These are phyloP conservation scores for Himalopsyche kuldschensis DNA, from an alignment of 2,888 invertebrate species.

Conservation along the genomic window DNA sequence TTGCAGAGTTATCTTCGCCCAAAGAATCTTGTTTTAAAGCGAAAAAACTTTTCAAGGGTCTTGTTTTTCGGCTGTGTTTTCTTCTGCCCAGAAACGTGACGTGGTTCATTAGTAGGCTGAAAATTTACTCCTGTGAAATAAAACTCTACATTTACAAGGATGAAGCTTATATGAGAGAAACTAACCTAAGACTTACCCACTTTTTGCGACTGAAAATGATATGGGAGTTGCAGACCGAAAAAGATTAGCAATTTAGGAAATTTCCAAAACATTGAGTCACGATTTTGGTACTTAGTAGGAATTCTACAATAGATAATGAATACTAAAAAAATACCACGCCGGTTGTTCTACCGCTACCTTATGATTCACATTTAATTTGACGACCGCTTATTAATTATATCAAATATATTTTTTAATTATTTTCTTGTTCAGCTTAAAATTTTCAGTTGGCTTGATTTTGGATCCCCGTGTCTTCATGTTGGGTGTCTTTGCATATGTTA, in stretches of 20 bases:
- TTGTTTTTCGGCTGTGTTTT: background rate
- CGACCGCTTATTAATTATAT: too few relatives aligned
- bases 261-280: background rate
- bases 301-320: too few relatives aligned
- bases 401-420: too few relatives aligned
- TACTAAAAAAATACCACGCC: too few relatives aligned
- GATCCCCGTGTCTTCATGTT: too few relatives aligned
- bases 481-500: too few relatives aligned
- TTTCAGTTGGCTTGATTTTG: too few relatives aligned
- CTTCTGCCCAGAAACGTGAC: conserved; percentile 11
- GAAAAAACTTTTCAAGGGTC: background rate
- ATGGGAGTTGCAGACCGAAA: background rate
- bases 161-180: background rate
- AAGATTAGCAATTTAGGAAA: background rate
- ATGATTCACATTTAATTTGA: too few relatives aligned
- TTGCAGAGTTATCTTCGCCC: background rate
- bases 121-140: conserved; percentile 8
- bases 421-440: too few relatives aligned
- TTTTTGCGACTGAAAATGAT: background rate
- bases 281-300: too few relatives aligned
- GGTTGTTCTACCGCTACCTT: too few relatives aligned
- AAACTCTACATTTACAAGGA: background rate
- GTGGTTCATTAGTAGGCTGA: conserved; percentile 24
- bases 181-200: background rate
- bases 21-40: background rate